A percentile compares a stretch with the other conserved stretches of the same genome.
Conservation (phyloP, 2,797 vertebrate species). For the Peromyscus attwateri region DNA sequence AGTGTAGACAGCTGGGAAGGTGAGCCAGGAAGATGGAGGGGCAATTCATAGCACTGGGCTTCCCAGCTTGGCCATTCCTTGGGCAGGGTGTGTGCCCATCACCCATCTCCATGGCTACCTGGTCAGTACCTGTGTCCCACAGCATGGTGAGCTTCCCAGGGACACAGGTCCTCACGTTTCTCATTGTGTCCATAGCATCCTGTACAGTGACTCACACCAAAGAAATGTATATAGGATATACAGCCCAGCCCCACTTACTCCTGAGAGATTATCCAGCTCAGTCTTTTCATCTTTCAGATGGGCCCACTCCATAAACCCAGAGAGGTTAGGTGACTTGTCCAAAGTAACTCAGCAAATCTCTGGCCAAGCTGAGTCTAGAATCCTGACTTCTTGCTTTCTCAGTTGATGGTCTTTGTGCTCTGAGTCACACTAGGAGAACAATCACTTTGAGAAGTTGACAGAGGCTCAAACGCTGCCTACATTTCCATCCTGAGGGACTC, state of each 20-base stretch:
- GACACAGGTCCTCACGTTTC: background rate
- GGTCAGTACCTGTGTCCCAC: background rate
- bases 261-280: background rate
- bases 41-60: background rate
- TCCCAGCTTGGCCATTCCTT: background rate
- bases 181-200: background rate
- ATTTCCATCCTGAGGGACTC: background rate
- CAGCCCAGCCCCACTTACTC: background rate
- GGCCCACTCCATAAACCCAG: background rate
- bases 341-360: background rate
- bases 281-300: background rate
- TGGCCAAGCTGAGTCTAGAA: background rate
- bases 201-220: background rate
- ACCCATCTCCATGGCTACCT: background rate
- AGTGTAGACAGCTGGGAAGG: background rate
- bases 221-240: background rate
- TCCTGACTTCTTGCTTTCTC: background rate
- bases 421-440: background rate
- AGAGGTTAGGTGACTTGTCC: background rate
- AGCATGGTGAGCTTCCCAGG: background rate
- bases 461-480: background rate
- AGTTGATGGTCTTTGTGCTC: background rate
- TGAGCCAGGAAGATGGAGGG: background rate
- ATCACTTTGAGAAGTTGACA: background rate
- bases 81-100: background rate